Percentiles rank a stretch among this genome's conserved stretches.
Conservation (phyloP, 2,113 vertebrate species). For the Penelope pileata region DNA sequence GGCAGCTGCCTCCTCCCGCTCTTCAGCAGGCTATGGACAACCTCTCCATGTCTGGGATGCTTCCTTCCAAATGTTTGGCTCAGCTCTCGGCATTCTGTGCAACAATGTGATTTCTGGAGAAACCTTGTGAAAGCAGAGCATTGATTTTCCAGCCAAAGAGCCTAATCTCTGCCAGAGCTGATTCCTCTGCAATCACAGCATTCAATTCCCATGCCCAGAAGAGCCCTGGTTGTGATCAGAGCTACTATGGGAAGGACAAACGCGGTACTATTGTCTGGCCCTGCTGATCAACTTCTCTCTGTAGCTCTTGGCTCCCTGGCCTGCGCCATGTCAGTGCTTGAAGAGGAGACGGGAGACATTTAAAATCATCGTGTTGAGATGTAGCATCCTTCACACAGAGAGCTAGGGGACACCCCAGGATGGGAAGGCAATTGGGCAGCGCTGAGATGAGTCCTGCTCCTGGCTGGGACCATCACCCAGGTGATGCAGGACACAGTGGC, state of each 20-base stretch:
- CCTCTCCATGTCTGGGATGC: background rate
- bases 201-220: background rate
- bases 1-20: background rate
- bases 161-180: background rate
- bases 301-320: background rate
- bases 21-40: background rate
- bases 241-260: background rate
- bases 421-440: background rate
- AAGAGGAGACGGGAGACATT: background rate
- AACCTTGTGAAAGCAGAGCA: background rate
- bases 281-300: background rate
- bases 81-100: background rate
- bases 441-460: background rate
- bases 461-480: background rate
- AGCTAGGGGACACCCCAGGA: background rate
- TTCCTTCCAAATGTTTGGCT: background rate
- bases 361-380: fast-evolving
- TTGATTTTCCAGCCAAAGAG: background rate
- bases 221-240: background rate
- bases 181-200: background rate
- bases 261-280: fast-evolving
- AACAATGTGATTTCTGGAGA: background rate
- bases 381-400: background rate
- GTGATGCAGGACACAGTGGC: background rate
- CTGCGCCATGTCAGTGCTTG: background rate